Evolutionary conservation across 2,888 invertebrate species (phyloP), one percentile per base, ranked within the genome.

Genomic region (Melanostoma mellinum): DNA sequence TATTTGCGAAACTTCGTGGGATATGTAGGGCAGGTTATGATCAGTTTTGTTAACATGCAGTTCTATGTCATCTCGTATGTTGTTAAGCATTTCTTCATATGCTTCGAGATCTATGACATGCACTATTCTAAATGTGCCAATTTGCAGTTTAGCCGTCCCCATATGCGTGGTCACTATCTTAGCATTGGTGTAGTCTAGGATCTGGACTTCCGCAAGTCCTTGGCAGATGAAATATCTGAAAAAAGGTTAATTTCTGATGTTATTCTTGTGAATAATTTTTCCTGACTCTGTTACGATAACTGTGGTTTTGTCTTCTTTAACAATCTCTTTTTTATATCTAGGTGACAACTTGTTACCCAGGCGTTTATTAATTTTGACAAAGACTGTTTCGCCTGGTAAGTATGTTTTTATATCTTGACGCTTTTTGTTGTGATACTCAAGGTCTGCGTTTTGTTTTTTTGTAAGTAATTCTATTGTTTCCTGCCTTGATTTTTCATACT

Each of bases 271-370:
- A 10, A 68, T 53, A 4, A 35, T 30, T 32, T 68, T 76, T 3
- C 60, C 60, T 6, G 68, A 68, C 33, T 61, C 38, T 4, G 68
- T 76, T 9, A 68, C 4, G 33, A 75, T 52, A 6, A 50, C 58
- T 3, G 58, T 67, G n/a, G 65, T 42, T 50, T 42, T 67, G 6
- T 72, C 55, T 69, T 78, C 79, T 50, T 73, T 74, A 2, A 85
- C 77, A 6, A 73, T 80, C 56, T 85, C 72, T 33, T 74, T 55
- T 6, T 30, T 74, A 36, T 72, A 86, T 50, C 73, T 68, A 10
- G 80, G 55, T 0, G 81, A 77, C 3, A 86, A 20, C 67, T 87
- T 87, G 0, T 85, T 86, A 10, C 86, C 85, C 72, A 77, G n/a
- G 35, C 80, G 32, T 56, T 85, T 87, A 33, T 84, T 86, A 2